These are phyloP conservation scores for Cosmia pyralina DNA, from an alignment of 2,888 invertebrate species.

Conservation along the genomic window DNA sequence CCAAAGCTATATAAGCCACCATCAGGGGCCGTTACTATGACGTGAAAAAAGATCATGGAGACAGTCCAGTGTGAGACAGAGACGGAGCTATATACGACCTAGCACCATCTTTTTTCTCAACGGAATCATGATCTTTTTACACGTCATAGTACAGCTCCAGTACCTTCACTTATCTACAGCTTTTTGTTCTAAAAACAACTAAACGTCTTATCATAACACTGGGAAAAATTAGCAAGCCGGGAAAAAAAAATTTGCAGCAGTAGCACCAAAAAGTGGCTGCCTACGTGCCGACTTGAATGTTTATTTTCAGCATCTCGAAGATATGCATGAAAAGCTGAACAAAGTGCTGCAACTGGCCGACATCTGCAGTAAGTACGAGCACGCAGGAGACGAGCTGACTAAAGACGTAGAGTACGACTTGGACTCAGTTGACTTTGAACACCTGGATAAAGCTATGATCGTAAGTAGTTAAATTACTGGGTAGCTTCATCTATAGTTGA, in stretches of 20 bases:
- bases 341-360: constrained; percentile 91
- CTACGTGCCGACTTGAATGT: not conserved
- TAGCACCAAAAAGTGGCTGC: not conserved
- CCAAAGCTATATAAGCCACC: not conserved
- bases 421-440: constrained; percentile 75
- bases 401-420: constrained; percentile 67
- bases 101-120: too few relatives aligned
- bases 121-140: too few relatives aligned
- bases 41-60: too few relatives aligned
- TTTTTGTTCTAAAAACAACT: too few relatives aligned
- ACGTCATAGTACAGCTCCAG: too few relatives aligned
- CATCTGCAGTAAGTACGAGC: constrained; percentile 92
- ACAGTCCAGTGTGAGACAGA: too few relatives aligned
- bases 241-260: not conserved
- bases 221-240: not conserved
- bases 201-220: not conserved
- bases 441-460: constrained; percentile 82
- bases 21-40: too few relatives aligned
- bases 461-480: constrained; percentile 71
- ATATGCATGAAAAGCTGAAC: constrained; percentile 89
- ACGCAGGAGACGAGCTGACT: constrained; percentile 87
- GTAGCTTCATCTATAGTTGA: not conserved
- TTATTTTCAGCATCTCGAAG: constrained; percentile 84
- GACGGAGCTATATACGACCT: too few relatives aligned
- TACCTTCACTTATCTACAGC: too few relatives aligned